Conservation (phyloP, 2,797 vertebrate species). For the Tiaroga cobitis region DNA sequence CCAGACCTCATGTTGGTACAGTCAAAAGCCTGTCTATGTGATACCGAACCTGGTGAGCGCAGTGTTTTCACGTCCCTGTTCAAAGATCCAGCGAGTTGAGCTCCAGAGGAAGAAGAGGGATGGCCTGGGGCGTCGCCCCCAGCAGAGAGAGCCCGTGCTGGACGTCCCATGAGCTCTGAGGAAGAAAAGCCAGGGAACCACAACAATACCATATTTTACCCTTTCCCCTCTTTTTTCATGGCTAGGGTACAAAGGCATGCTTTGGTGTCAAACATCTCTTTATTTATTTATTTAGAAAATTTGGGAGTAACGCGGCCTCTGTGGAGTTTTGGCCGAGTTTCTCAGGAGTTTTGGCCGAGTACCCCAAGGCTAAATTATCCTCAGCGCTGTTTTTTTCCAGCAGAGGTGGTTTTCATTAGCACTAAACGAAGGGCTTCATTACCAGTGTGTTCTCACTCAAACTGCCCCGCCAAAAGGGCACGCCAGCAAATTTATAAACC, state of each 20-base stretch:
- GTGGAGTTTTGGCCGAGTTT: background rate
- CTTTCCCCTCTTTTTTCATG: slow-evolving; percentile 38
- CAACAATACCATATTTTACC: slow-evolving; percentile 35
- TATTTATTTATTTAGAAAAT: background rate
- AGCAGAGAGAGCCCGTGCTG: slow-evolving; percentile 78
- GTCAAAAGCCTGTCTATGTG: background rate
- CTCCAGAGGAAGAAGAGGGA: slow-evolving; percentile 72
- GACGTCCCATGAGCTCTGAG: slow-evolving; percentile 73
- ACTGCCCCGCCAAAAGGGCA: slow-evolving; percentile 71
- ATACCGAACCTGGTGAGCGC: background rate
- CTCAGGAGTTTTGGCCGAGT: background rate
- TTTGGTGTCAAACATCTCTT: slow-evolving; percentile 44
- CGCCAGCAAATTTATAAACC: slow-evolving; percentile 56
- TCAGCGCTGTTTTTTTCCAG: slow-evolving; percentile 34
- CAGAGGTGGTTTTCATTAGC: slow-evolving; percentile 66
- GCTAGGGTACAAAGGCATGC: slow-evolving; percentile 26
- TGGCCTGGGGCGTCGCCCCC: slow-evolving; percentile 81
- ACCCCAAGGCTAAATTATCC: slow-evolving; percentile 19
- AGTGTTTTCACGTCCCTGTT: slow-evolving; percentile 25
- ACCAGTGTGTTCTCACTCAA: slow-evolving; percentile 65
- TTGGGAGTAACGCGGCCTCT: background rate
- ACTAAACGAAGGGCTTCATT: slow-evolving; percentile 70
- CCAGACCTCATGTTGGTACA: slow-evolving; percentile 1
- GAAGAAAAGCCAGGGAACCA: slow-evolving; percentile 62
- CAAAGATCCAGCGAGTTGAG: slow-evolving; percentile 67